These are phyloP conservation scores for Chiloscyllium plagiosum DNA, from an alignment of 2,113 vertebrate genomes.

Conservation along the genomic window DNA sequence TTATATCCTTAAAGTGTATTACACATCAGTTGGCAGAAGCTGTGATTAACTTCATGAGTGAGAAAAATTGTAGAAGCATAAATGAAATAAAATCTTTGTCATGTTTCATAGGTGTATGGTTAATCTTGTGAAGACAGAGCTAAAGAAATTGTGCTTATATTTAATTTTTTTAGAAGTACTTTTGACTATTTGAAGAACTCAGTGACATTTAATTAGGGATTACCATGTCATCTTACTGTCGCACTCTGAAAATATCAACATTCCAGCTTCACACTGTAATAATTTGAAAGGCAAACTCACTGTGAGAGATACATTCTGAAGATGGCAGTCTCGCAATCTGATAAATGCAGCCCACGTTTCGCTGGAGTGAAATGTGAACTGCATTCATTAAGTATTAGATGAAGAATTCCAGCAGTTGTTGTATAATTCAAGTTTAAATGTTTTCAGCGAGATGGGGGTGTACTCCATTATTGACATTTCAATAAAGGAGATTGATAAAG, in stretches of 20 bases:
- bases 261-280: background rate
- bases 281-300: background rate
- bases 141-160: background rate
- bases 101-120: no score
- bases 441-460: background rate
- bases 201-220: background rate
- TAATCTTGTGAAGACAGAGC: background rate
- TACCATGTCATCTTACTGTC: background rate
- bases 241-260: background rate
- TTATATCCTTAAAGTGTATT: slow-evolving; percentile 8
- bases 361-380: background rate
- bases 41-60: slow-evolving; percentile 27
- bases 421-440: background rate
- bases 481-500: slow-evolving; percentile 9
- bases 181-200: background rate
- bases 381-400: background rate
- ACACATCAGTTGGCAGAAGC: background rate
- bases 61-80: background rate
- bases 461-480: background rate
- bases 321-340: background rate
- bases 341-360: background rate
- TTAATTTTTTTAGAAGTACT: background rate
- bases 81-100: background rate
- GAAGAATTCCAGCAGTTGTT: background rate
- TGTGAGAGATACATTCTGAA: background rate